Base-by-base conservation (phyloP, 2,888 invertebrate genomes). In the Chrysotoxum bicinctum region DNA sequence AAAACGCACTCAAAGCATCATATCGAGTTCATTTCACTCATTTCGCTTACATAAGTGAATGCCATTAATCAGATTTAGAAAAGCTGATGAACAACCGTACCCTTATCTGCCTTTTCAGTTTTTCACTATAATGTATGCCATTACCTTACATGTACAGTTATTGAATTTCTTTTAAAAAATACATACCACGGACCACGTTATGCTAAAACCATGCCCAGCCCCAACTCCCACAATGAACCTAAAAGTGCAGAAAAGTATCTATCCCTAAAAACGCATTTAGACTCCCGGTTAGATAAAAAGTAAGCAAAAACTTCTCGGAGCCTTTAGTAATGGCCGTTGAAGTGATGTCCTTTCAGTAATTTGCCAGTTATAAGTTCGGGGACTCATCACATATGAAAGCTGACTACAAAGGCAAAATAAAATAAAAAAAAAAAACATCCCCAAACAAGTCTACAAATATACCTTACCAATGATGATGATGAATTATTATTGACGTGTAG, bases 11-110 rank as follows among this genome's bases (percentile, higher is more conserved):
- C 72, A 66, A 77, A 62, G 66, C 23, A 52, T 48, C 60, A 72
- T 30, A 10, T 32, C 23, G 60, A 16, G 21, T 45, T 45, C 26
- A 23, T 30, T 48, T 40, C 19, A 62, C 78, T 78, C 68, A 78
- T 78, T 77, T 68, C 54, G 21, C 35, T 83, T 83, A 73, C 73
- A 78, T 78, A 78, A 83, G 66, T 68, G 69, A 74, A 78, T 16
- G 26, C 23, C 62, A 81, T 81, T 81, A 81, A 81, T 76, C 76
- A 76, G 76, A 72, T 81, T 76, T 81, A 76, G 64, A 76, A 72
- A 48, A 26, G 54, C 37, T 60, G 52, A 21, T 35, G 21, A 5
- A 40, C 8, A 4, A 40, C 8, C 21, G 16, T 26, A 40, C 72
- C 58, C 56, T 23, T 21, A 6, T 50, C 23, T n/a, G 14, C 8